A percentile compares a stretch with the other conserved stretches of the same genome.
These are phyloP conservation scores for Notocelia uddmanniana DNA, from an alignment of 2,888 invertebrate species.

Conservation along the genomic window DNA sequence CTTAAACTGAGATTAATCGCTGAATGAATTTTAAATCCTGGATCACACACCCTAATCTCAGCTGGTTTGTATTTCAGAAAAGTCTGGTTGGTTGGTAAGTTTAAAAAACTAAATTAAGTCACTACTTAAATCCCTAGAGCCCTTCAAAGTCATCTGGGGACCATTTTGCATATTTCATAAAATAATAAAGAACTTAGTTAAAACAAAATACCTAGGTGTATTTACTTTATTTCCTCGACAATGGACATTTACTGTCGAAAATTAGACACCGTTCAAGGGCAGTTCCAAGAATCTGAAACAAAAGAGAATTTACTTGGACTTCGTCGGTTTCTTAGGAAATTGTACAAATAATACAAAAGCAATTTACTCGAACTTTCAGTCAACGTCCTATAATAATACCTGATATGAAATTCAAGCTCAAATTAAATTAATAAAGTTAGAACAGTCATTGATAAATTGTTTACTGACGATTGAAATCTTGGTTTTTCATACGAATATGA, in stretches of 20 bases:
- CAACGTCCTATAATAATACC: too few species aligned
- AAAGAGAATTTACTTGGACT: neutral
- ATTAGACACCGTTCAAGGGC: neutral
- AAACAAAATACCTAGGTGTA: conserved; percentile 8
- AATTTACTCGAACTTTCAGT: too few species aligned
- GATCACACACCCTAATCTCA: too few species aligned
- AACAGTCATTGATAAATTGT: too few species aligned
- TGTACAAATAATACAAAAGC: neutral
- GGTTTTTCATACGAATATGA: too few species aligned
- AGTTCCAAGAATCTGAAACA: conserved; percentile 38
- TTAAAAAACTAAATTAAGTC: too few species aligned
- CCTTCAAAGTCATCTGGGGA: neutral
- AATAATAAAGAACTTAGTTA: neutral
- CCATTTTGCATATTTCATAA: neutral
- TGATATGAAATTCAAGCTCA: neutral
- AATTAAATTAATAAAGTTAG: neutral
- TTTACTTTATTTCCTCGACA: neutral
- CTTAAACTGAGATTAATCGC: too few species aligned
- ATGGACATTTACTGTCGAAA: neutral
- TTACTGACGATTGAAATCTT: too few species aligned
- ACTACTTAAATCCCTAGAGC: too few species aligned
- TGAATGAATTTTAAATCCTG: too few species aligned
- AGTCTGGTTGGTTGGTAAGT: too few species aligned
- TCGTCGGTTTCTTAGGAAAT: neutral
- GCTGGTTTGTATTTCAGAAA: too few species aligned